Base-by-base conservation (phyloP, 2,113 vertebrate genomes). In the Oncorhynchus gorbuscha region DNA sequence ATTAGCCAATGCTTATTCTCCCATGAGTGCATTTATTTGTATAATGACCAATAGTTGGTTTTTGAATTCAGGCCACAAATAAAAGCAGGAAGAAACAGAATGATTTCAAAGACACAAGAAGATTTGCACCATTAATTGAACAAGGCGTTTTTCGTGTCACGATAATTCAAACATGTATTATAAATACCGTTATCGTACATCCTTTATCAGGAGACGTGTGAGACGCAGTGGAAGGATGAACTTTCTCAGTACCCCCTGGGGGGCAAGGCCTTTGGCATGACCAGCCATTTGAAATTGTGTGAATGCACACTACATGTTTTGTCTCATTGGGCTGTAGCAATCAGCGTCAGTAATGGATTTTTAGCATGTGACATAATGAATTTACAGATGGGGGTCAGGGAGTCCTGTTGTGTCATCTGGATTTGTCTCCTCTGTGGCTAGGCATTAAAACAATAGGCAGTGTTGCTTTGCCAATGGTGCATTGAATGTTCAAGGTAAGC, bases 331-430 rank as follows among this genome's bases (percentile, higher is more conserved):
- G 48, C 70, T 78, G 76, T 68, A 81, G 84, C 81, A 84, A 85
- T 88, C 75, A 79, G 77, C 78, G 81, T 81, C 79, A 83, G 73
- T 85, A 86, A 89, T 86, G 75, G 81, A 48, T 73, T 85, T 81
- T 81, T 84, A 85, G 83, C 80, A 81, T 61, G 69, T 59, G 83
- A 79, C 81, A 45, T 11, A 83, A 86, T 84, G 81, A 76, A 73
- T 79, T 84, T 85, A 81, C 69, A 79, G 80, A 85, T 80, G 58
- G 80, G 75, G 82, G 81, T 85, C 85, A 87, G 68, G 83, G 82
- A 72, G 76, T 74, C 79, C 49, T 3, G 13, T 79, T 4, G 55
- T 49, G 55, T 76, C 70, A 73, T 58, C 71, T 81, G 79, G 76
- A 79, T 77, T 81, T 76, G 82, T 75, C 78, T 77, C 76, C 79